Evolutionary conservation across 2,797 vertebrate genomes (phyloP), one percentile per base, ranked within the genome.

Genomic region (Orestias chungarensis): DNA sequence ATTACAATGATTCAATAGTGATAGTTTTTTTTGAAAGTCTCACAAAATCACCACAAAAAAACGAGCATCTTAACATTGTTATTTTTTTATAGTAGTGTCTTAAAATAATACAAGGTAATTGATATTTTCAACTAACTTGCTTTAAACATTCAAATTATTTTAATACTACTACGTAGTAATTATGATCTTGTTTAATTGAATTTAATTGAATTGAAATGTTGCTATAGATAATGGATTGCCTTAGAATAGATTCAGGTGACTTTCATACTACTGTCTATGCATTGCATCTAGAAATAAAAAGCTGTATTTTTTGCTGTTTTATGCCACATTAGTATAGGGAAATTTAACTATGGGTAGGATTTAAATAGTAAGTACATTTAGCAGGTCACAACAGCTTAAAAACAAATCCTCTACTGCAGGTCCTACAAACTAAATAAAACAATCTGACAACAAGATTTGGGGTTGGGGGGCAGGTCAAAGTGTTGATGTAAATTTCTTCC

Each of bases 21-120:
- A 38, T 49, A 68, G 12, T 75, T 67, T 64, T 67, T 64, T 27
- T 61, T 38, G 66, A 66, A 64, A 64, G 25, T 42, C 9, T 61
- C 73, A 29, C 18, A 68, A 52, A 8, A 47, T 20, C 33, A 72
- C 1, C 3, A 64, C 25, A 27, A 38, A 12, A 9, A 17, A 15
- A 44, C n/a, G n/a, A n/a, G n/a, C 29, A 23, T 8, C 23, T 62
- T 14, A 29, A 46, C 11, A 47, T 46, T 38, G 31, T 59, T 35
- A 4, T 59, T 35, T 11, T 9, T 23, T 4, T 59, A 23, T 35
- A 47, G 4, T 23, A 35, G 17, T 12, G 10, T 20, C 31, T 59
- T 8, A 59, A 59, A 59, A 35, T 15, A 31, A 33, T 33, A 33
- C 17, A 23, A 59, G 17, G 20, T 23, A 31, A 23, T 57, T 57